A percentile compares a stretch with the other conserved stretches of the same genome.
Conservation (phyloP, 2,113 vertebrate genomes). For the Tenrec ecaudatus region DNA sequence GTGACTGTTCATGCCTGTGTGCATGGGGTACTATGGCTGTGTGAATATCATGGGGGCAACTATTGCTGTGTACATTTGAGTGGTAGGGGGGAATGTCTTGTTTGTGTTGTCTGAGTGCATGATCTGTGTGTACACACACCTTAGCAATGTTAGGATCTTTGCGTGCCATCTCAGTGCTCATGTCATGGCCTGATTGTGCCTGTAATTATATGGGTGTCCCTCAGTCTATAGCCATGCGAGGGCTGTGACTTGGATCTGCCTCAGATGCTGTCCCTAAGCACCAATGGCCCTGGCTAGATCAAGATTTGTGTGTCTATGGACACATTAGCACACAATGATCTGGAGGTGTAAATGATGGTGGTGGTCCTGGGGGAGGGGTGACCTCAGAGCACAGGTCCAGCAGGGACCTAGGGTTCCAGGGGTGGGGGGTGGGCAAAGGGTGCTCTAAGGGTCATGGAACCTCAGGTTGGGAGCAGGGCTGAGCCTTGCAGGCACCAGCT, state of each 20-base stretch:
- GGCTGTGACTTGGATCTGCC: not conserved
- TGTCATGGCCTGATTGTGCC: conserved; percentile 49
- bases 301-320: not conserved
- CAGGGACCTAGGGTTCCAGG: not conserved
- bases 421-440: not conserved
- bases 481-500: not conserved
- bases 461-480: not conserved
- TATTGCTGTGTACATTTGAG: not conserved
- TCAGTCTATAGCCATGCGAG: not conserved
- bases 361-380: not conserved
- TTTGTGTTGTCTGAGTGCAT: rapidly evolving
- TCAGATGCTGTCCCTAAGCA: conserved; percentile 6
- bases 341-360: not conserved
- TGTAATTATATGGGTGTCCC: not conserved
- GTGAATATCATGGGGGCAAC: rapidly evolving
- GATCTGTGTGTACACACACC: not conserved
- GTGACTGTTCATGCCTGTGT: not conserved
- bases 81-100: not conserved
- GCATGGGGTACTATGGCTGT: not conserved
- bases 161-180: conserved; percentile 29
- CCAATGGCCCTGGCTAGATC: not conserved
- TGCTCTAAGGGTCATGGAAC: not conserved
- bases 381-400: not conserved
- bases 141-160: conserved; percentile 46
- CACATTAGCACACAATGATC: not conserved